Conservation (phyloP, 2,888 invertebrate genomes). For the Podotricha telesiphe region DNA sequence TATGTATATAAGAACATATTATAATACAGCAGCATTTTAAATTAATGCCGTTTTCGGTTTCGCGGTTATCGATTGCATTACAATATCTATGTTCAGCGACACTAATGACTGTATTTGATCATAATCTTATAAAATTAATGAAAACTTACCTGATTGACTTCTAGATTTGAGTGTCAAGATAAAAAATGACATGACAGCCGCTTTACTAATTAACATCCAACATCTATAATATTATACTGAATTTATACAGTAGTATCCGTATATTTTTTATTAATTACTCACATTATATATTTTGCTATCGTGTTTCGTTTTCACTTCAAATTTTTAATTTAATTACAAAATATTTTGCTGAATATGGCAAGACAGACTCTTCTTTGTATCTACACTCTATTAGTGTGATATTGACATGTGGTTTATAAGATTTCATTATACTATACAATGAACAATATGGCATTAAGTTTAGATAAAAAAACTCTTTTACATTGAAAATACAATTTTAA, state of each 20-base stretch:
- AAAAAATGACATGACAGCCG: slow-evolving; percentile 25
- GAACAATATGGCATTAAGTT: not conserved
- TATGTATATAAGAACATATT: not conserved
- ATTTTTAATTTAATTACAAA: not conserved
- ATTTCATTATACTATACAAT: not conserved
- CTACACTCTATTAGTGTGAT: not conserved
- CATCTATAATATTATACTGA: slow-evolving; percentile 13
- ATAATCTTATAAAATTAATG: slow-evolving; percentile 22
- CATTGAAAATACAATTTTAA: not conserved
- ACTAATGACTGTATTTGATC: slow-evolving; percentile 24
- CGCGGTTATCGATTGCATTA: slow-evolving; percentile 22
- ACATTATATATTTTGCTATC: not conserved
- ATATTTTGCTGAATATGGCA: not conserved
- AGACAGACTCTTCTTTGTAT: not conserved
- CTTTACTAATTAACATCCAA: slow-evolving; percentile 21
- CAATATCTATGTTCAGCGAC: slow-evolving; percentile 20
- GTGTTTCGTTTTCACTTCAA: not conserved
- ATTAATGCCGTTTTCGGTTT: slow-evolving; percentile 19
- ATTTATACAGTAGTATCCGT: slow-evolving; percentile 19
- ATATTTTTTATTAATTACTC: not conserved
- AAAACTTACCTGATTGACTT: slow-evolving; percentile 22
- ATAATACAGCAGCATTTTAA: slow-evolving; percentile 2
- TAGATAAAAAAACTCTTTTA: not conserved
- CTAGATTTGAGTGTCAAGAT: slow-evolving; percentile 20
- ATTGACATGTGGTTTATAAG: not conserved